Percentiles rank a stretch among this genome's conserved stretches.
Conservation (phyloP, 1,140 invertebrate species). For the Drosophila auraria region DNA sequence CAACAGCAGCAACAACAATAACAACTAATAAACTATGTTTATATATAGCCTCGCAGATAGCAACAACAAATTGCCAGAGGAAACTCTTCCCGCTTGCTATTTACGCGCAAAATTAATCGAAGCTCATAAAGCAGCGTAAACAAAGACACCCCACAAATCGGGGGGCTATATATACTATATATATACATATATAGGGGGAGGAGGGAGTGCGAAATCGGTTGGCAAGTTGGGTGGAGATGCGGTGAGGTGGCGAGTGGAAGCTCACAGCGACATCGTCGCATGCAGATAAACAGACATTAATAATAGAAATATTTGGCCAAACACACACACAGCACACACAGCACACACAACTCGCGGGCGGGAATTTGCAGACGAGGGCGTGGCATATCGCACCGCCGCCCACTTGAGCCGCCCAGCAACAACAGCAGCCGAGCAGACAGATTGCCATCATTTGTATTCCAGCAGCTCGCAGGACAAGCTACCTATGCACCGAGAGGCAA, state of each 20-base stretch:
- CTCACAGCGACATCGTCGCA: conserved; percentile 68
- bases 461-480: conserved; percentile 20
- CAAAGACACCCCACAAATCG: conserved; percentile 48
- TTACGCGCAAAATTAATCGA: conserved; percentile 78
- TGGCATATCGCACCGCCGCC: conserved; percentile 4
- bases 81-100: conserved; percentile 34
- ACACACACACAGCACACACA: conserved; percentile 15
- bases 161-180: conserved; percentile 4
- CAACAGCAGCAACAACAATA: conserved; percentile 14
- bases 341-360: background rate
- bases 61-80: conserved; percentile 47
- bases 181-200: background rate
- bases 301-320: conserved; percentile 75
- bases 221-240: background rate
- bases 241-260: conserved; percentile 1
- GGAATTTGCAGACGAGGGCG: conserved; percentile 4
- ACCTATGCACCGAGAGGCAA: conserved; percentile 12
- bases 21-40: conserved; percentile 52
- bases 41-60: conserved; percentile 42
- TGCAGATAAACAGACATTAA: conserved; percentile 81
- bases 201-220: background rate
- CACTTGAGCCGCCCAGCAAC: conserved; percentile 7
- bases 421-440: conserved; percentile 43
- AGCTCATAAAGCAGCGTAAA: conserved; percentile 75
- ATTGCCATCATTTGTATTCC: conserved; percentile 74